Percentiles rank a stretch among this genome's conserved stretches.
Evolutionary conservation across 2,888 invertebrate genomes (phyloP).

Genomic region (Apamea crenata): DNA sequence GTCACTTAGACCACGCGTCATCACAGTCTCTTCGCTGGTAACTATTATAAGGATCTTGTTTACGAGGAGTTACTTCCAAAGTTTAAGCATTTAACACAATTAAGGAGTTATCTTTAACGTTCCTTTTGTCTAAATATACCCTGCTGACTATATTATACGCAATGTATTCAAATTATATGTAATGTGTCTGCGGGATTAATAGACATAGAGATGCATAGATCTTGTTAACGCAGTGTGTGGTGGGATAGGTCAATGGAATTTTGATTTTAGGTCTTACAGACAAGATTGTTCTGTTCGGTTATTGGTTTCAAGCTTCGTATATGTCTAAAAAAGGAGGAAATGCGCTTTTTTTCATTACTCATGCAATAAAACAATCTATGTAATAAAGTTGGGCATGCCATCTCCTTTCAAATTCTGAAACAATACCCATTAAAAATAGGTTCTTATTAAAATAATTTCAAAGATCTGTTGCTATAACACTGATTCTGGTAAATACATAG

Average conservation of each 20-base stretch:
- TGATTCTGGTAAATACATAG: background rate
- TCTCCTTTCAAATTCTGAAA: background rate
- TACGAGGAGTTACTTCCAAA: constrained; percentile 75
- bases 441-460: background rate
- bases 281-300: too few species aligned
- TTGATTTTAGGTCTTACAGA: background rate
- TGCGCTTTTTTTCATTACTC: background rate
- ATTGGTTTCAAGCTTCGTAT: too few species aligned
- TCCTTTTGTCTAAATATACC: constrained; percentile 64
- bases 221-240: background rate
- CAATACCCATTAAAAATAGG: background rate
- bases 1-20: constrained; percentile 68
- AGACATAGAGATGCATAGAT: background rate
- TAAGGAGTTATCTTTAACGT: constrained; percentile 71
- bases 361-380: background rate
- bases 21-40: constrained; percentile 67
- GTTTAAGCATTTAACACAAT: constrained; percentile 74
- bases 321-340: background rate
- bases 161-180: constrained; percentile 27
- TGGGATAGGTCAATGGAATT: background rate
- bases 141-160: constrained; percentile 35
- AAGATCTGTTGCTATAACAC: background rate
- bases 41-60: constrained; percentile 78
- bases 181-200: constrained; percentile 14
- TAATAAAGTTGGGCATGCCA: background rate